Percentiles rank a stretch among this genome's conserved stretches.
These are phyloP conservation scores for Cygnus buccinator DNA, from an alignment of 2,113 vertebrate species.

Conservation along the genomic window DNA sequence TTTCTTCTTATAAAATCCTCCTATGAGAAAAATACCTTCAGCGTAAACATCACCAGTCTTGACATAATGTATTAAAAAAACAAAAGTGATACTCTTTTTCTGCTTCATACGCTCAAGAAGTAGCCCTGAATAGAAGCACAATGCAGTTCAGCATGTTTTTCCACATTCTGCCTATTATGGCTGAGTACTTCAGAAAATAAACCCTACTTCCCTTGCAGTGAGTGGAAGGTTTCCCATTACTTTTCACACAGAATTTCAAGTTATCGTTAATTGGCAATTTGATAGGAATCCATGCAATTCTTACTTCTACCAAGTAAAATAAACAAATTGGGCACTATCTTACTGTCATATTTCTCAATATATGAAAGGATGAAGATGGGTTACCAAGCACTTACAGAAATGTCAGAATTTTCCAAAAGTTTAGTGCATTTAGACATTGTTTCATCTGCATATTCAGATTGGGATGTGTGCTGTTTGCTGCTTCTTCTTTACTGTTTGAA, in stretches of 20 bases:
- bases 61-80: not conserved
- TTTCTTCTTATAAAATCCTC: not conserved
- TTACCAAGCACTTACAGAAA: not conserved
- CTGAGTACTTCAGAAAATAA: not conserved
- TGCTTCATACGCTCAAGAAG: not conserved
- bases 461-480: not conserved
- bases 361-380: not conserved
- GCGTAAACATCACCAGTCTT: not conserved
- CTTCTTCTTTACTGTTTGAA: not conserved
- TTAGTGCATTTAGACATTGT: not conserved
- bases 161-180: not conserved
- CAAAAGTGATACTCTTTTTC: not conserved
- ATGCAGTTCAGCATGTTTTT: not conserved
- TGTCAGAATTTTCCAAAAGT: not conserved
- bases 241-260: not conserved
- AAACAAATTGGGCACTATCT: not conserved
- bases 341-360: not conserved
- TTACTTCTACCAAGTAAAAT: not conserved
- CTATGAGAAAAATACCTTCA: not conserved
- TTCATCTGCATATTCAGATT: not conserved
- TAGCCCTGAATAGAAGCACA: not conserved
- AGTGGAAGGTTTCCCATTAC: not conserved
- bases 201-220: not conserved
- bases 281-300: not conserved
- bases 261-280: not conserved